Percentiles rank a stretch among this genome's conserved stretches.
Conservation (phyloP, 2,888 invertebrate species). For the Drosophila hamatofila region DNA sequence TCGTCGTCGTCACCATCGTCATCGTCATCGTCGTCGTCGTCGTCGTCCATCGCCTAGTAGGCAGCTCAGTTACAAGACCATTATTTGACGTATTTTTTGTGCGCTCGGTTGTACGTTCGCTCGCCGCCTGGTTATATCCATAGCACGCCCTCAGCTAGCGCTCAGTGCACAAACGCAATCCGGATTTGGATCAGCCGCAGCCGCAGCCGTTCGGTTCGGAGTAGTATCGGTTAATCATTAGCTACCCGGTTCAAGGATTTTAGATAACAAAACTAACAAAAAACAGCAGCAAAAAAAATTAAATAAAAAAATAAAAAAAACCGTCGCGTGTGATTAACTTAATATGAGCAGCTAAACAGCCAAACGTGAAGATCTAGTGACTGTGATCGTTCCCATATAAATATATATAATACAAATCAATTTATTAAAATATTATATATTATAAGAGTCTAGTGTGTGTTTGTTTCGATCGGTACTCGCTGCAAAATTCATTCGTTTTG, state of each 20-base stretch:
- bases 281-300: not conserved
- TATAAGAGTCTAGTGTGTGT: constrained; percentile 11
- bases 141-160: constrained; percentile 64
- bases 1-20: constrained; percentile 12
- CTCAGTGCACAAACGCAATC: constrained; percentile 51
- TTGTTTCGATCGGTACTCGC: constrained; percentile 19
- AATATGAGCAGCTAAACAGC: constrained; percentile 27
- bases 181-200: constrained; percentile 67
- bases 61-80: constrained; percentile 83
- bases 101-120: constrained; percentile 70
- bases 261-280: constrained; percentile 11
- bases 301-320: not conserved
- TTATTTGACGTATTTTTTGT: constrained; percentile 82
- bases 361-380: constrained; percentile 35
- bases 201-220: constrained; percentile 37
- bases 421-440: not conserved
- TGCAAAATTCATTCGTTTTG: constrained; percentile 71
- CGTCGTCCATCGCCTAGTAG: constrained; percentile 75
- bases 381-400: constrained; percentile 35
- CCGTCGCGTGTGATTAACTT: constrained; percentile 34
- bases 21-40: constrained; percentile 22
- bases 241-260: constrained; percentile 45
- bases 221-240: constrained; percentile 70
- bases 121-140: constrained; percentile 61
- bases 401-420: not conserved